A percentile compares a stretch with the other conserved stretches of the same genome.
Evolutionary conservation across 2,888 invertebrate genomes (phyloP).

Genomic region (Formica aserva): DNA sequence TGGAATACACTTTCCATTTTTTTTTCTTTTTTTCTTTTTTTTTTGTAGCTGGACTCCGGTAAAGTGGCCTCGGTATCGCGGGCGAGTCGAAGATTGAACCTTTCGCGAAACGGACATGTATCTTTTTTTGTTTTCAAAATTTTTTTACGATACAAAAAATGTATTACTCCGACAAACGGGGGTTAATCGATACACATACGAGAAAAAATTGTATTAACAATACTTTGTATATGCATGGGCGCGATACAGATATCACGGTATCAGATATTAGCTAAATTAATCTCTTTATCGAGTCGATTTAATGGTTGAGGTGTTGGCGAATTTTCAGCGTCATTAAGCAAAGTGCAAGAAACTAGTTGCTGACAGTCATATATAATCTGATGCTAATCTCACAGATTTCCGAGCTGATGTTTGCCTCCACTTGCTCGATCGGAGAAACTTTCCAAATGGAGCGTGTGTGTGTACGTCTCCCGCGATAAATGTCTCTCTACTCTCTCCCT

Average conservation of each 20-base stretch:
- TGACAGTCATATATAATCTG: slow-evolving; percentile 20
- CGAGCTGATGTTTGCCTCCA: slow-evolving; percentile 14
- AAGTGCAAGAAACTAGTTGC: slow-evolving; percentile 20
- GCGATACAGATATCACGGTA: neutral
- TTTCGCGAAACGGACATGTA: neutral
- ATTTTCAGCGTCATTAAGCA: slow-evolving; percentile 31
- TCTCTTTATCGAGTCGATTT: slow-evolving; percentile 1
- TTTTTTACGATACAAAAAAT: neutral
- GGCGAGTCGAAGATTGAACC: neutral
- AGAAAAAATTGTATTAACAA: neutral
- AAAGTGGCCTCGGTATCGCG: slow-evolving; percentile 64
- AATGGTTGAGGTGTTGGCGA: neutral
- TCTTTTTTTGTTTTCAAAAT: neutral
- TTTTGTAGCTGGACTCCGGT: slow-evolving; percentile 63
- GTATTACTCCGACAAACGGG: neutral
- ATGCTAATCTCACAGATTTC: slow-evolving; percentile 30
- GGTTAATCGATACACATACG: neutral
- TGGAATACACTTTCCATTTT: slow-evolving; percentile 83
- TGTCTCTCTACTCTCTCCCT: neutral
- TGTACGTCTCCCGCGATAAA: neutral
- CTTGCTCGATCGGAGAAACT: slow-evolving; percentile 27
- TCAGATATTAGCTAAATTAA: neutral
- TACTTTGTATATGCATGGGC: neutral
- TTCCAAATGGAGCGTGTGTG: slow-evolving; percentile 12
- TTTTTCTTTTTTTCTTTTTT: slow-evolving; percentile 52